Conservation (phyloP, 2,113 vertebrate genomes). For the Bombycilla garrulus region DNA sequence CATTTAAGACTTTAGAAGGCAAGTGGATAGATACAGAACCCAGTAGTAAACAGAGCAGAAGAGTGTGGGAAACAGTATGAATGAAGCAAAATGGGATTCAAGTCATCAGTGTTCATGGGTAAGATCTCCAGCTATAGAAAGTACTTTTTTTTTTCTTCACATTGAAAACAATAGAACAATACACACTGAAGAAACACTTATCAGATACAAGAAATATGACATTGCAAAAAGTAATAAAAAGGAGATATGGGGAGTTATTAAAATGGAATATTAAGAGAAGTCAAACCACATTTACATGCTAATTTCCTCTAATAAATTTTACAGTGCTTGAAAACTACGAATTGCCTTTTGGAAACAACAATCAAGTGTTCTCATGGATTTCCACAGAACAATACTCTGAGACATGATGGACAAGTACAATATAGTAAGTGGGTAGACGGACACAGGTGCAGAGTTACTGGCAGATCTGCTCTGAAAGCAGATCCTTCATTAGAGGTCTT, state of each 20-base stretch:
- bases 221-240: conserved; percentile 22
- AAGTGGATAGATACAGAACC: background rate
- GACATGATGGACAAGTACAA: background rate
- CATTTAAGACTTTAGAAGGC: background rate
- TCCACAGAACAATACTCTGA: background rate
- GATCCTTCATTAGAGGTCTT: background rate
- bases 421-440: background rate
- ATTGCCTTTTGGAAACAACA: background rate
- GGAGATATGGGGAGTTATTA: background rate
- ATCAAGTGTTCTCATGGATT: background rate
- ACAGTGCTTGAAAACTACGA: background rate
- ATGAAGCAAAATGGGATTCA: background rate
- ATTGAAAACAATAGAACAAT: background rate
- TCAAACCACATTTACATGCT: background rate
- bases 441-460: background rate
- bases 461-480: background rate
- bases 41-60: background rate
- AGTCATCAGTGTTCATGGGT: background rate
- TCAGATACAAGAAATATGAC: conserved; percentile 14
- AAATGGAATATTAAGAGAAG: conserved; percentile 10
- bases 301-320: conserved; percentile 13
- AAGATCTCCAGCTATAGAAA: background rate
- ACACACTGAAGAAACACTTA: conserved; percentile 1
- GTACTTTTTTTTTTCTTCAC: background rate
- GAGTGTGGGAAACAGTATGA: background rate